Percentiles rank a stretch among this genome's conserved stretches.
Evolutionary conservation across 2,888 invertebrate species (phyloP).

Genomic region (Drosophila lutescens): DNA sequence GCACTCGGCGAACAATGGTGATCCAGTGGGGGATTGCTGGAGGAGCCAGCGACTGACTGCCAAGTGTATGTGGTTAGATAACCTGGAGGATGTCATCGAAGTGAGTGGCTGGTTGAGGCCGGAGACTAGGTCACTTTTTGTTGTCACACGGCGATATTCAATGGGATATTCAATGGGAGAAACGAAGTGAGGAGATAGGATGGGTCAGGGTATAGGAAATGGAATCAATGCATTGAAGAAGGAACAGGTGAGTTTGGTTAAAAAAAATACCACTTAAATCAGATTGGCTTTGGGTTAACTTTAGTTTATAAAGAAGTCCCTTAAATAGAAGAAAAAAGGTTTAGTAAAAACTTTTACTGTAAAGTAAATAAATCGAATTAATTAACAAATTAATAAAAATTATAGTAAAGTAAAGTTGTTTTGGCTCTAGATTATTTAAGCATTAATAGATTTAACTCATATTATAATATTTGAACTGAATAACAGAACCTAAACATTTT

Average conservation of each 20-base stretch:
- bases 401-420: too few relatives aligned
- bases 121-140: conserved; percentile 26
- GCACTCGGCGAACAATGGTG: conserved; percentile 31
- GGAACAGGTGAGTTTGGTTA: background rate
- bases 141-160: background rate
- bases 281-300: too few relatives aligned
- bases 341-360: too few relatives aligned
- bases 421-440: too few relatives aligned
- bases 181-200: background rate
- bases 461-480: too few relatives aligned
- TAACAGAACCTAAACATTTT: too few relatives aligned
- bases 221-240: background rate
- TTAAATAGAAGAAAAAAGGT: too few relatives aligned
- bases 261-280: too few relatives aligned
- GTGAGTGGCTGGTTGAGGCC: background rate
- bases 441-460: too few relatives aligned
- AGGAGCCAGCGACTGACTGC: conserved; percentile 10
- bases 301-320: too few relatives aligned
- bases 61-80: conserved; percentile 42
- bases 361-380: too few relatives aligned
- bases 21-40: conserved; percentile 3
- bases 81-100: conserved; percentile 35
- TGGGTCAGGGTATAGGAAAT: background rate
- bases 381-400: too few relatives aligned
- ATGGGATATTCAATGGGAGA: background rate